phyloP scores from a whole-genome alignment of 2,888 invertebrate genomes.

The Shargacucullia verbasci region DNA sequence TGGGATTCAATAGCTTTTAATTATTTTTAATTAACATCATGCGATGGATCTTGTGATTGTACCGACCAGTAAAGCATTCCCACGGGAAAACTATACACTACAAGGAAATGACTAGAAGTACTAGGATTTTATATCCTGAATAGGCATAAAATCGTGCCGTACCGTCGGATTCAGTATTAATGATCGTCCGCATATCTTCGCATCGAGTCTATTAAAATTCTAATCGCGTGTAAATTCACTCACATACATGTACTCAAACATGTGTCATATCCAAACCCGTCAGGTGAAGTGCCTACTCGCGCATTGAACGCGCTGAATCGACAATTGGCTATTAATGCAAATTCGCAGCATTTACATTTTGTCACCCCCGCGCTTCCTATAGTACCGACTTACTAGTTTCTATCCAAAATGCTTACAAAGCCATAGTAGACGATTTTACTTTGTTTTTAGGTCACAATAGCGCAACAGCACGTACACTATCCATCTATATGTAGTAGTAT shows the following conservation, averaged over 20 bases:
- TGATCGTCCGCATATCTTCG: slow-evolving; percentile 60
- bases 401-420: slow-evolving; percentile 67
- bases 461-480: slow-evolving; percentile 66
- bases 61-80: slow-evolving; percentile 22
- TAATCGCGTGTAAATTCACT: slow-evolving; percentile 63
- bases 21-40: slow-evolving; percentile 14
- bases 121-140: slow-evolving; percentile 40
- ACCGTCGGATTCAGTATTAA: slow-evolving; percentile 54
- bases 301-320: slow-evolving; percentile 74
- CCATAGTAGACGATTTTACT: slow-evolving; percentile 62
- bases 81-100: slow-evolving; percentile 29
- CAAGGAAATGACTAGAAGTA: slow-evolving; percentile 20
- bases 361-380: slow-evolving; percentile 61
- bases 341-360: slow-evolving; percentile 71
- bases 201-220: slow-evolving; percentile 68
- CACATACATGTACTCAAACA: slow-evolving; percentile 74
- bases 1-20: slow-evolving; percentile 21
- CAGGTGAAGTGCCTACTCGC: slow-evolving; percentile 64
- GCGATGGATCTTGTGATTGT: slow-evolving; percentile 9
- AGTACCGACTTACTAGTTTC: slow-evolving; percentile 44
- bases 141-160: slow-evolving; percentile 38
- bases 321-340: slow-evolving; percentile 81
- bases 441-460: slow-evolving; percentile 74
- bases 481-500: slow-evolving; percentile 27
- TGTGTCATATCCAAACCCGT: slow-evolving; percentile 84